Conservation (phyloP, 2,888 invertebrate species). For the Masnerella sp. region DNA sequence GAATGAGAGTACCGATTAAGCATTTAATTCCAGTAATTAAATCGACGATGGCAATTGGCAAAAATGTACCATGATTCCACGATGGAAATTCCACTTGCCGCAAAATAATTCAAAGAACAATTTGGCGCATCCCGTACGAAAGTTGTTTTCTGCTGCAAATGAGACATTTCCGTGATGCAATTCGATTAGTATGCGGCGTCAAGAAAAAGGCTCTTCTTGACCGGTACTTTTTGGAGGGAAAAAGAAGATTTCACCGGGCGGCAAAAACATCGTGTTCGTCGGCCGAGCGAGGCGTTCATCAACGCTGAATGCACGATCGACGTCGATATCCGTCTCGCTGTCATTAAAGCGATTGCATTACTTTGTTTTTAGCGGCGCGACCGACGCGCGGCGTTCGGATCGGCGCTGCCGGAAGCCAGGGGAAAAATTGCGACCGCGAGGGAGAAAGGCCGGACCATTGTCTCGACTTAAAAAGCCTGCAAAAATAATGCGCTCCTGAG, state of each 20-base stretch:
- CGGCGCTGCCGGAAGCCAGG: conserved; percentile 38
- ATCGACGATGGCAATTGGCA: too few species aligned
- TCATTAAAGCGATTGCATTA: conserved; percentile 40
- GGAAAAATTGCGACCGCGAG: conserved; percentile 16
- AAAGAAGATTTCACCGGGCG: conserved; percentile 2
- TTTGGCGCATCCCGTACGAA: conserved; percentile 10
- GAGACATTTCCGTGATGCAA: conserved; percentile 26
- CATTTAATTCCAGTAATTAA: too few species aligned
- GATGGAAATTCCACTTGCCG: too few species aligned
- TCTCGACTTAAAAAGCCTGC: conserved; percentile 12
- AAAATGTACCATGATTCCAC: too few species aligned
- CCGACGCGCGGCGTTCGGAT: conserved; percentile 26
- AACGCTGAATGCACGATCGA: conserved; percentile 27
- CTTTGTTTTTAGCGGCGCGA: conserved; percentile 43
- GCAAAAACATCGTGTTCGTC: conserved; percentile 17
- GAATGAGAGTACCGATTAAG: too few species aligned
- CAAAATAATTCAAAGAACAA: conserved; percentile 13
- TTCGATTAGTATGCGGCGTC: conserved; percentile 23
- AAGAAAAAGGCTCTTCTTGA: conserved; percentile 26
- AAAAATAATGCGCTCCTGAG: conserved; percentile 35
- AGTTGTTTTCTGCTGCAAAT: not conserved
- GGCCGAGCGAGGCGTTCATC: conserved; percentile 25
- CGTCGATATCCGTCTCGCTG: conserved; percentile 40
- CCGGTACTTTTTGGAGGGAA: conserved; percentile 24
- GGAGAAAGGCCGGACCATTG: conserved; percentile 15